Base-by-base conservation (phyloP, 2,113 vertebrate genomes). In the Apodemus sylvaticus region DNA sequence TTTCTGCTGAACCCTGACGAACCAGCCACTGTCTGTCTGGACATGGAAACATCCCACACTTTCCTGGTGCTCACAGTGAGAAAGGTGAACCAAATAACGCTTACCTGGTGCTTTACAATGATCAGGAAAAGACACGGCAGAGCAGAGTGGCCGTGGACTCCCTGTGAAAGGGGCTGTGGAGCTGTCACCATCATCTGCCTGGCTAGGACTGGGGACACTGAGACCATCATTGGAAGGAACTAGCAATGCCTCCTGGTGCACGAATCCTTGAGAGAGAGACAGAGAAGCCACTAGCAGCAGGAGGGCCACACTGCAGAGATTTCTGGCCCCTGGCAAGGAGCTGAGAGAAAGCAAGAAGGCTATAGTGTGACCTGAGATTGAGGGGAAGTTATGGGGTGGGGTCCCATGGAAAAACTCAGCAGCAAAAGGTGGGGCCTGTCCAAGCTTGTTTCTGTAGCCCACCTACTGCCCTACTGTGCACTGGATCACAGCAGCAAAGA, bases 201-300 rank as follows among this genome's bases (percentile, higher is more conserved):
- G 10, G 42, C 39, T 14, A 22, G n/a, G 34, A 16, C 45, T 31
- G 16, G 13, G 39, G 14, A 17, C 22, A 39, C 55, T 83, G n/a
- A 39, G 20, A 4, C 7, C 10, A 17, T 82, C 36, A 4, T 8
- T 3, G 1, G 11, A n/a, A 60, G 79, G 39, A 82, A 22, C 55
- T 60, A 39, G n/a, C 8, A n/a, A 12, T 0, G 24, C 17, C 76
- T 48, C 53, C 48, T 53, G 51, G 73, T 45, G 71, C 39, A 88
- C 39, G 60, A 64, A 77, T 36, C 58, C 82, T 74, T 76, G 92
- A 81, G 86, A 90, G 86, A 90, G 64, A 88, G 70, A 42, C 48
- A 79, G 51, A 16, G 34, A 36, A 34, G 39, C 26, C 53, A 79
- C 68, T 9, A 64, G 71, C 78, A 55, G 90, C 74, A 81, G 36